phyloP scores from a whole-genome alignment of 2,797 vertebrate species.

The Pampus argenteus region DNA sequence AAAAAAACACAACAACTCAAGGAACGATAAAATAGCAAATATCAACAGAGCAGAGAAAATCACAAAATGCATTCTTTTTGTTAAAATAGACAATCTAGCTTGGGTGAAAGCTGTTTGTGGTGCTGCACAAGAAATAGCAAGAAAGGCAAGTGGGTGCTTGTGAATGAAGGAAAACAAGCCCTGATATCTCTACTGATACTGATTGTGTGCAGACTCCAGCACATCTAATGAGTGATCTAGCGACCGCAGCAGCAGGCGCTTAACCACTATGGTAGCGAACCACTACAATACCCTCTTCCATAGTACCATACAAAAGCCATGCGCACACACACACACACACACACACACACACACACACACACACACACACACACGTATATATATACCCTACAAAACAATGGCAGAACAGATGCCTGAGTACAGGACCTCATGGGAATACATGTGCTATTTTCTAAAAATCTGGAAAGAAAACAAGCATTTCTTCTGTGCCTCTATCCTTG shows the following conservation, averaged over 20 bases:
- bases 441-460: slow-evolving; percentile 63
- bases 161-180: slow-evolving; percentile 36
- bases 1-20: slow-evolving; percentile 1
- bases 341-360: too few species aligned
- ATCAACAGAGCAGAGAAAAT: background rate
- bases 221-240: slow-evolving; percentile 41
- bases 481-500: slow-evolving; percentile 16
- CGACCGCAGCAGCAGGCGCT: slow-evolving; percentile 15
- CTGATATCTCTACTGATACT: slow-evolving; percentile 18
- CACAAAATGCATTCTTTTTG: slow-evolving; percentile 20
- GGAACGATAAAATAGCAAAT: background rate
- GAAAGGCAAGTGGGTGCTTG: slow-evolving; percentile 7
- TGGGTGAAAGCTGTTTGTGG: slow-evolving; percentile 25
- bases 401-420: slow-evolving; percentile 60
- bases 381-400: slow-evolving; percentile 32
- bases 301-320: slow-evolving; percentile 17
- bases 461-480: slow-evolving; percentile 20
- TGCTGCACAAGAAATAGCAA: slow-evolving; percentile 8
- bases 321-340: background rate
- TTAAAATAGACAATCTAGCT: background rate
- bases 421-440: slow-evolving; percentile 54
- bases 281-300: slow-evolving; percentile 22
- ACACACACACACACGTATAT: too few species aligned
- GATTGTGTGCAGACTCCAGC: slow-evolving; percentile 18
- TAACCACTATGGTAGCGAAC: slow-evolving; percentile 29